A percentile compares a stretch with the other conserved stretches of the same genome.
phyloP scores from a whole-genome alignment of 2,888 invertebrate genomes.

The Chrysopilus asiliformis region DNA sequence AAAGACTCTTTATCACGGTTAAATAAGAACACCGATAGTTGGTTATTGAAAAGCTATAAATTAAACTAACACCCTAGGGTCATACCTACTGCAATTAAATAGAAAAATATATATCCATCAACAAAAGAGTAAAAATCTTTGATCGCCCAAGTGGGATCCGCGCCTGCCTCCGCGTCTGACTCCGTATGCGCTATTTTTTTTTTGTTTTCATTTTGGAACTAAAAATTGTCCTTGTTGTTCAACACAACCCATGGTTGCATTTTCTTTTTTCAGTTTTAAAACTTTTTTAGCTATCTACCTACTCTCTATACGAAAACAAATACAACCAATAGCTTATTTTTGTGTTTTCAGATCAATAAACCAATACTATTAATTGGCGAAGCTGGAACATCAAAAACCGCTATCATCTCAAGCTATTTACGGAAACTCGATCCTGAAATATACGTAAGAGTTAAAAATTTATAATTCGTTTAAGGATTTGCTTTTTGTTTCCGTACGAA shows the following conservation, averaged over 20 bases:
- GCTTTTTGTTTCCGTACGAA: conserved; percentile 4
- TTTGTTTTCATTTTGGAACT: background rate
- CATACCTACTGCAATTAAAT: too few species aligned
- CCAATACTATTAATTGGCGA: conserved; percentile 81
- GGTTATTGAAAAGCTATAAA: too few species aligned
- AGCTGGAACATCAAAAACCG: conserved; percentile 86
- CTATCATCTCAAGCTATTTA: conserved; percentile 71
- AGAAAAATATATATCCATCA: too few species aligned
- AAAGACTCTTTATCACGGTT: too few species aligned
- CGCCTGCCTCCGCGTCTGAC: too few species aligned
- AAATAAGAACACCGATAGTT: too few species aligned
- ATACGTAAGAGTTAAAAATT: conserved; percentile 42
- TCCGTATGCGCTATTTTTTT: too few species aligned
- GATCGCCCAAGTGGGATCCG: too few species aligned
- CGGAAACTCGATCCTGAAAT: conserved; percentile 51
- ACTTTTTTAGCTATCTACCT: conserved; percentile 1
- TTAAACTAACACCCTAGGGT: too few species aligned
- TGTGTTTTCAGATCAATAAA: conserved; percentile 52
- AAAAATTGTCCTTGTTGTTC: background rate
- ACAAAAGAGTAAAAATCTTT: too few species aligned
- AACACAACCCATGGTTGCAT: background rate
- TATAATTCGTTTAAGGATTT: conserved; percentile 1
- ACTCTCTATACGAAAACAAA: background rate
- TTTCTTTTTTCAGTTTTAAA: conserved; percentile 1
- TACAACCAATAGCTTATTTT: background rate